Conservation (phyloP, 37 sponge, comb jelly and placozoan species). For the Chondrosia reniformis region DNA sequence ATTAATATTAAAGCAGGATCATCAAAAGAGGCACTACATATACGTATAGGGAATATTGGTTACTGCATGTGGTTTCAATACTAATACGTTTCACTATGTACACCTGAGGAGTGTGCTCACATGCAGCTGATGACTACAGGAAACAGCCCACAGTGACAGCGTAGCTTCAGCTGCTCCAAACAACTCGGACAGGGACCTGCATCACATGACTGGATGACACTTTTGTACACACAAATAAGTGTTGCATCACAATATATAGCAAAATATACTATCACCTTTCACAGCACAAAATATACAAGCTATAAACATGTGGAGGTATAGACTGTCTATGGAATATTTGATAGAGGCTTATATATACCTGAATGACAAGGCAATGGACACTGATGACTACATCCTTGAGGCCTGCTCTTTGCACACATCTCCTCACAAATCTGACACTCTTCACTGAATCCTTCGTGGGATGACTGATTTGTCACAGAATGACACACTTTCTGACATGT, state of each 20-base stretch:
- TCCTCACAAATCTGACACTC: conserved; percentile 64
- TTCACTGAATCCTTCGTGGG: conserved; percentile 34
- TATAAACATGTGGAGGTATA: background rate
- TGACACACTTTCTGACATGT: conserved; percentile 68
- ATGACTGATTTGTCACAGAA: conserved; percentile 38
- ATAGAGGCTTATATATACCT: conserved; percentile 27
- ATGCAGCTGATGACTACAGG: conserved; percentile 11
- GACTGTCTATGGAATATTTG: background rate
- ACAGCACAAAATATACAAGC: background rate
- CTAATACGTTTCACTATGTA: background rate
- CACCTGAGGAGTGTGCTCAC: background rate
- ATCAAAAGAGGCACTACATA: too few species aligned
- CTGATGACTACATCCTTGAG: conserved; percentile 56
- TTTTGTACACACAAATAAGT: background rate
- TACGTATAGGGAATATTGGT: too few species aligned
- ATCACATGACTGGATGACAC: background rate
- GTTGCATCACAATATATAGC: background rate
- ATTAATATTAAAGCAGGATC: too few species aligned
- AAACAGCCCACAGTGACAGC: conserved; percentile 12
- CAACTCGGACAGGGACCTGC: conserved; percentile 2
- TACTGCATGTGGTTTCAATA: background rate
- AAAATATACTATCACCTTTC: background rate
- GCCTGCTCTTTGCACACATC: conserved; percentile 52
- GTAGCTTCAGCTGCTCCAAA: conserved; percentile 2
- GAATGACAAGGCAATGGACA: conserved; percentile 73